Base-by-base conservation (phyloP, 2,888 invertebrate genomes). In the Molorchus minor region DNA sequence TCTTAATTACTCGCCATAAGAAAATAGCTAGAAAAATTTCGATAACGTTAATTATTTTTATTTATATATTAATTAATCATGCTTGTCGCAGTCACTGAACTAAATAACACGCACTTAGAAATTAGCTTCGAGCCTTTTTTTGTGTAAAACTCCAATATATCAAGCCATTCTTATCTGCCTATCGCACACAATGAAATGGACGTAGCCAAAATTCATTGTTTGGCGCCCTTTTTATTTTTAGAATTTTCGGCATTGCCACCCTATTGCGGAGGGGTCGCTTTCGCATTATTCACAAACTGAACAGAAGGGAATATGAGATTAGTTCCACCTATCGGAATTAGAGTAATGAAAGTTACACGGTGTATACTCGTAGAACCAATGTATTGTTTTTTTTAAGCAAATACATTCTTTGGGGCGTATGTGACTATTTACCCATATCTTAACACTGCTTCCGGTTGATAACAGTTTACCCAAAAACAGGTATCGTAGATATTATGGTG, bases 121-220 rank as follows among this genome's bases (percentile, higher is more conserved):
- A 62, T 62, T 62, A 62, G 62, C 49, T 44, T 58, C 25, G 44
- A 56, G 56, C 21, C 56, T 52, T 53, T 58, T 56, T 52, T 56
- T 53, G 58, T 58, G 56, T 58, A 56, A 58, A 58, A 53, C 49
- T 58, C 44, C 53, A 62, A 62, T 62, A 62, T 62, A 62, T 62
- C 62, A 62, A 58, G 13, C 56, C 49, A 62, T 62, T 62, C 56
- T 56, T 56, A 62, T 58, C 62, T 40, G 44, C 44, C 49, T 56
- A 58, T 38, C 62, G 55, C 41, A 51, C 41, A 61, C 58, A 58
- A 62, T 62, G 33, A 46, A 53, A 56, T 47, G 55, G 56, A 55
- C 55, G 56, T 61, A 56, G 56, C 53, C 35, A 49, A 53, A 53
- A 43, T 53, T 46, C 49, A 56, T 56, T 61, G 53, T 56, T 61